Conservation (phyloP, 2,888 invertebrate species). For the Cephus sareptanus region DNA sequence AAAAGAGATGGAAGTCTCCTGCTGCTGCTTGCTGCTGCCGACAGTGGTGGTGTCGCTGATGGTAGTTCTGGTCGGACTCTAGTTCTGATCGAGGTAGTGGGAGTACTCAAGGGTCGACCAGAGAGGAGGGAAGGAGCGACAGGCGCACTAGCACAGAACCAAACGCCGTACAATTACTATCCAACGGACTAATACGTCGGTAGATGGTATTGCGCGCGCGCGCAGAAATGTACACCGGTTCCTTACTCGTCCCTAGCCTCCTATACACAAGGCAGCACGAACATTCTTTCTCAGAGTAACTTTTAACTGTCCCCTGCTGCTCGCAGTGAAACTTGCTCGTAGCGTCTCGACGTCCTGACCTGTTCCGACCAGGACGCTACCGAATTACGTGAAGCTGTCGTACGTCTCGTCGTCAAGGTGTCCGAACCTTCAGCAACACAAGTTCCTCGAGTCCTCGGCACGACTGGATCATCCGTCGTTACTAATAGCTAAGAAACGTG, state of each 20-base stretch:
- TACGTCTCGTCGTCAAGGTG: not conserved
- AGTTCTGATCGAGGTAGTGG: not conserved
- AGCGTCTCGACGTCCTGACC: not conserved
- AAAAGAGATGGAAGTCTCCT: not conserved
- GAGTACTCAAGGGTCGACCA: not conserved
- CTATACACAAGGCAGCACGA: not conserved
- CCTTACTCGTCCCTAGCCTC: not conserved
- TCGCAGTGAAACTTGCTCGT: not conserved
- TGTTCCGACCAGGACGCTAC: not conserved
- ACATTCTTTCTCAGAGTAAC: not conserved
- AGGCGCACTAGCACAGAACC: not conserved
- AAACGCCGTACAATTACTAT: not conserved
- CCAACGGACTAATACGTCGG: not conserved
- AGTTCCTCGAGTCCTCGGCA: not conserved
- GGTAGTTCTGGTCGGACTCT: not conserved
- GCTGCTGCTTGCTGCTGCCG: not conserved
- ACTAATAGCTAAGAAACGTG: not conserved
- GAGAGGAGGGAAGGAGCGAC: not conserved
- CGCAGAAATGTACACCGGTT: not conserved
- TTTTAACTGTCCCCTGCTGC: not conserved
- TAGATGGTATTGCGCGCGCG: not conserved
- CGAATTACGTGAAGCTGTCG: not conserved
- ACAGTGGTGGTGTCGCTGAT: not conserved
- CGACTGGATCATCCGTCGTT: not conserved
- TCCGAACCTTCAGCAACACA: not conserved